phyloP scores from a whole-genome alignment of 2,888 invertebrate species.

The Apodemia mormo region DNA sequence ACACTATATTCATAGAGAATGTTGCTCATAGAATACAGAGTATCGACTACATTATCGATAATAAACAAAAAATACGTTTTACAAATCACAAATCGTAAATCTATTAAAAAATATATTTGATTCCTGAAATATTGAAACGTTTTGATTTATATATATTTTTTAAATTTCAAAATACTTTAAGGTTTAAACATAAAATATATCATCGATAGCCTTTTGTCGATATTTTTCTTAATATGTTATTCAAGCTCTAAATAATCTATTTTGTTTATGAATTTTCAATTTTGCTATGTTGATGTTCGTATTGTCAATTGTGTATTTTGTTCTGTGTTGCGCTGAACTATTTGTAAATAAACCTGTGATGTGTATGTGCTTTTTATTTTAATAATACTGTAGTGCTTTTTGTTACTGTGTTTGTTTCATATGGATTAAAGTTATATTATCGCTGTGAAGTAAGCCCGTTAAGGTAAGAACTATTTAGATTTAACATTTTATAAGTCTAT shows the following conservation, averaged over 20 bases:
- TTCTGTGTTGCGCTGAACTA: constrained; percentile 58
- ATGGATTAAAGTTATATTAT: constrained; percentile 47
- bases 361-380: constrained; percentile 45
- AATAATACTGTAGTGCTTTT: constrained; percentile 38
- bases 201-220: constrained; percentile 8
- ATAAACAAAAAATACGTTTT: background rate
- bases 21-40: constrained; percentile 25
- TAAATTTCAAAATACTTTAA: too few relatives aligned
- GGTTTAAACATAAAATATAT: too few relatives aligned
- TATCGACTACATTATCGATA: constrained; percentile 25
- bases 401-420: constrained; percentile 51
- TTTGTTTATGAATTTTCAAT: constrained; percentile 55
- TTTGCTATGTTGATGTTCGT: constrained; percentile 11
- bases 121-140: too few relatives aligned
- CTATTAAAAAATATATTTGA: background rate
- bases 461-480: constrained; percentile 47
- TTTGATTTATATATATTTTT: too few relatives aligned
- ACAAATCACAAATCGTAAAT: background rate
- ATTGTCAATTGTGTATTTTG: constrained; percentile 35
- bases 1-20: constrained; percentile 23
- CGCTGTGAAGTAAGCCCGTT: constrained; percentile 43
- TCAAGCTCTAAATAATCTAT: constrained; percentile 19
- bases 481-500: background rate
- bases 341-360: constrained; percentile 74
- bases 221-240: constrained; percentile 16